Evolutionary conservation across 2,113 vertebrate genomes (phyloP), one percentile per base, ranked within the genome.

Genomic region (Dermatemys mawii): DNA sequence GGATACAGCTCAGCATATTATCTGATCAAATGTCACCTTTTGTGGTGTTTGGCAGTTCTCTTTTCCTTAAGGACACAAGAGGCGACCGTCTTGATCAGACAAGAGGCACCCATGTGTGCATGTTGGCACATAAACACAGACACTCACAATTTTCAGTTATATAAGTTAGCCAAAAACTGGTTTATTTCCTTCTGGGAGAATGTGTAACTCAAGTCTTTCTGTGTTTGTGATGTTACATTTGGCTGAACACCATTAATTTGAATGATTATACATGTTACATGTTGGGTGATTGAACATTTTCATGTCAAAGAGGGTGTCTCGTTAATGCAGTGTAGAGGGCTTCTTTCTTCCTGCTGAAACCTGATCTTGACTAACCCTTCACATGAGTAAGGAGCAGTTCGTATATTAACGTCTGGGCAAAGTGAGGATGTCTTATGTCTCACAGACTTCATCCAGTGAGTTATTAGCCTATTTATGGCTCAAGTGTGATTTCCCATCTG

Each of bases 21-120:
- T 84, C 92, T 93, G 78, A 78, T 97, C 90, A 93, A 90, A 95
- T 93, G 83, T 92, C 81, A 86, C 93, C 88, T 95, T 92, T 92
- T 87, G 83, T 87, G 84, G 80, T 79, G 57, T 81, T 82, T 60
- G 76, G 60, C 0, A 0, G 48, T 78, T 91, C 38, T 91, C 24
- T 94, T 94, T 95, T 92, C 87, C 86, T 90, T 46, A 83, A 96
- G 93, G 54, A 93, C 79, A 85, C 17, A 83, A 81, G 80, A 95
- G 70, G 76, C 0, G 0, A 94, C 90, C 90, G 86, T 92, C 84
- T 93, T 96, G 86, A 95, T 95, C 92, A 96, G 96, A 97, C 91
- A 97, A 95, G 76, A 97, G 85, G 53, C 2, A 0, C 60, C 75
- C 75, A 93, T 85, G 51, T 44, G 81, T 32, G 44, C 32, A 94